These are phyloP conservation scores for Drosophila macrospina DNA, from an alignment of 2,888 invertebrate genomes.

Conservation along the genomic window DNA sequence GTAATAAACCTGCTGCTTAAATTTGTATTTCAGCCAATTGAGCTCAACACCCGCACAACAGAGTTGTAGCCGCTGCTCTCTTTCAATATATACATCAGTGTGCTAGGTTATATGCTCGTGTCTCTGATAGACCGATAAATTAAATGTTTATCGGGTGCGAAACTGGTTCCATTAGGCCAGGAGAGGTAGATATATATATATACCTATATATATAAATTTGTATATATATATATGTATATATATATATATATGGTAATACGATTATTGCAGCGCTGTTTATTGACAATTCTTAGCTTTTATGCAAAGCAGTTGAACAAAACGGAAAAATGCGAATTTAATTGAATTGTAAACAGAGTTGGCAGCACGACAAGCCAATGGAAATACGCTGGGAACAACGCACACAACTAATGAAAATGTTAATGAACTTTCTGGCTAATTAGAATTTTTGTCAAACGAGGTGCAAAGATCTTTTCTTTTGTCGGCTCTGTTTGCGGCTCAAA, in stretches of 20 bases:
- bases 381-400: conserved; percentile 36
- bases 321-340: conserved; percentile 53
- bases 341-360: conserved; percentile 56
- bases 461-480: conserved; percentile 58
- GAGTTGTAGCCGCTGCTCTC: conserved; percentile 7
- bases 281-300: conserved; percentile 51
- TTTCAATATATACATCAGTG: conserved; percentile 12
- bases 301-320: conserved; percentile 34
- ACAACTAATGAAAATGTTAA: conserved; percentile 44
- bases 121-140: conserved; percentile 65
- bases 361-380: conserved; percentile 29
- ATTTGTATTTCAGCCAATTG: conserved; percentile 35
- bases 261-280: conserved; percentile 57
- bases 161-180: conserved; percentile 78
- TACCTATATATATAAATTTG: conserved; percentile 23
- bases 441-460: conserved; percentile 64
- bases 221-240: too few species aligned
- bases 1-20: conserved; percentile 43
- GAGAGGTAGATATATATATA: conserved; percentile 17
- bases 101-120: conserved; percentile 12
- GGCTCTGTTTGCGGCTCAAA: conserved; percentile 43
- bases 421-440: conserved; percentile 57
- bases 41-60: conserved; percentile 66
- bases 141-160: conserved; percentile 63
- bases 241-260: conserved; percentile 4